Evolutionary conservation across 2,888 invertebrate genomes (phyloP), one percentile per base, ranked within the genome.

Genomic region (Smittia sp.): DNA sequence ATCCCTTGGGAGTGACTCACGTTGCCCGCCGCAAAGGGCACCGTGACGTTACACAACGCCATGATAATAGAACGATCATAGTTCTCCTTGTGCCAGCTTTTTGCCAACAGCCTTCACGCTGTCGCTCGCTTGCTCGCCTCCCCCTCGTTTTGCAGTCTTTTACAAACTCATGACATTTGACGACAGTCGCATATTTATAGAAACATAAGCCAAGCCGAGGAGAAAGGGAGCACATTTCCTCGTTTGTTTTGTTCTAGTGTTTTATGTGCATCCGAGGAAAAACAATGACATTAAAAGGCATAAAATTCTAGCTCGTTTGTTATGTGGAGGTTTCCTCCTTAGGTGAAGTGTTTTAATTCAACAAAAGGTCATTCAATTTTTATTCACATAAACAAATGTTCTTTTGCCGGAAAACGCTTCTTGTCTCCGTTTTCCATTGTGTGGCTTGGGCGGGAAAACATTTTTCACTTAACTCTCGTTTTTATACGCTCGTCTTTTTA

Each of bases 211-310:
- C 6, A 11, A 46, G 46, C 11, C 46, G 9, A 58, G 9, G 22
- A 58, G 9, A 11, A 46, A 18, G 24, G 11, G 63, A 24, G 25
- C 25, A 13, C 63, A 63, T 63, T 63, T 63, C 63, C 63, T 63
- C 11, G 27, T 63, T 63, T 63, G 25, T 25, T 63, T 63, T 63
- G 63, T 63, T 63, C 27, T 63, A 2, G 58, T 63, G 63, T 63
- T 63, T 63, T 63, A 63, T 63, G 63, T 27, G 63, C 63, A 63
- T 25, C 63, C 27, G 22, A 63, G 63, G 22, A 58, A 58, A 63
- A 63, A 63, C 63, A 63, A 63, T 25, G 22, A 20, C 58, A 58
- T 58, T 22, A 63, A 63, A 63, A n/a, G 24, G 25, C 63, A 63
- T 27, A 27, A 63, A 63, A 63, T 9, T 63, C 20, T 18, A 27